Evolutionary conservation across 2,888 invertebrate species (phyloP), one percentile per base, ranked within the genome.

Genomic region (Andrena haemorrhoa): DNA sequence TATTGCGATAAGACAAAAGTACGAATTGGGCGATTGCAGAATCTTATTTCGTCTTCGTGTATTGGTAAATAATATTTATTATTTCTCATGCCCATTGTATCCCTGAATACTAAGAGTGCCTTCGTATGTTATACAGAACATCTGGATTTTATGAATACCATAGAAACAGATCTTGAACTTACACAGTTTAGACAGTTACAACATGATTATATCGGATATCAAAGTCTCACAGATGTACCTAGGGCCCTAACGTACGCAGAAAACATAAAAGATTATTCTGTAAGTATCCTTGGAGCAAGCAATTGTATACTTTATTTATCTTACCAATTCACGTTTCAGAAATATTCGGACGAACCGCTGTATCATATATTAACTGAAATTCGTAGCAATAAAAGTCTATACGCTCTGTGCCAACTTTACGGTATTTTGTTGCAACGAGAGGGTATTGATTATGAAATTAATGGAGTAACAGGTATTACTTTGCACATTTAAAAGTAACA

Each of bases 1-100:
- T 97, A 98, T 93, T 98, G 99, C 92, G 98, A 99, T 94, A 98
- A 98, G 56, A 97, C 99, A 89, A 98, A 99, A 95, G 98, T 99
- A 64, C 96, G 99, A 84, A 97, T 99, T 73, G 99, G 99, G 0
- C 95, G 98, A 31, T 94, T 98, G 77, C 98, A 99, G 96, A 99
- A 99, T 95, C 95, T 99, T 73, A 97, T 99, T 85, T 98, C 99
- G 20, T 98, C 99, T 89, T 98, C 99, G 4, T 99, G 99, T 92
- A 98, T 98, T 92, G 98, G 97, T 97, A 94, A 68, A 72, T 74
- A 63, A 35, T 71, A 56, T 58, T 33, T n/a, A 29, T 47, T 29
- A 20, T 29, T 49, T 56, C 65, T 69, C 66, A 35, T 51, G 6
- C 10, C 7, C 10, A 26, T 53, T 35, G 10, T 69, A 23, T 23